These are phyloP conservation scores for Calypte anna DNA, from an alignment of 2,113 vertebrate genomes.

Conservation along the genomic window DNA sequence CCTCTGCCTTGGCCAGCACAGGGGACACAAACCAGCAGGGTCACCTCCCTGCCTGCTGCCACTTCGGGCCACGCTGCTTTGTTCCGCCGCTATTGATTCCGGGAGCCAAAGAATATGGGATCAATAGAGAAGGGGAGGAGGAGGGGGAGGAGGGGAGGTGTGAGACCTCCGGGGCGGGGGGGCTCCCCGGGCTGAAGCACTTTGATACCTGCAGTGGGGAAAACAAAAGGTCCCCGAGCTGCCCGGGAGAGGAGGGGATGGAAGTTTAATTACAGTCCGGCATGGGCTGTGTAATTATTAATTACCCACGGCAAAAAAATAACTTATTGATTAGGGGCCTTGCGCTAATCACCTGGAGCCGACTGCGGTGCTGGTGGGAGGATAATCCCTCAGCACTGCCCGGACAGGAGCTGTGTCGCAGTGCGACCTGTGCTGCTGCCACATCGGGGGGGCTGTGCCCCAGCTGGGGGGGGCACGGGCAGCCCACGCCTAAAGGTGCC, in stretches of 20 bases:
- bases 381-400: neutral
- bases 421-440: slow-evolving; percentile 2
- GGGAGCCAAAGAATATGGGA: neutral
- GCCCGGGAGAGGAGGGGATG: slow-evolving; percentile 37
- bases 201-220: slow-evolving; percentile 35
- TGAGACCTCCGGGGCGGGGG: neutral
- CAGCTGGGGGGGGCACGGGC: neutral
- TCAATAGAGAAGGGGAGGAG: slow-evolving; percentile 10
- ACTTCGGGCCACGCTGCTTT: neutral
- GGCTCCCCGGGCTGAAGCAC: neutral
- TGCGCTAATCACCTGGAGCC: slow-evolving; percentile 74
- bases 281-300: slow-evolving; percentile 79
- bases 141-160: neutral
- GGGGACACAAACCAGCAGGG: neutral
- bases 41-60: neutral
- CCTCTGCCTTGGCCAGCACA: neutral
- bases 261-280: slow-evolving; percentile 79
- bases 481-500: neutral
- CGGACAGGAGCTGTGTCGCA: slow-evolving; percentile 31
- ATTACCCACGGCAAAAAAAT: slow-evolving; percentile 81
- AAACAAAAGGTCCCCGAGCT: slow-evolving; percentile 46
- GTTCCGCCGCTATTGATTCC: slow-evolving; percentile 3
- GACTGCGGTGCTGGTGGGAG: slow-evolving; percentile 31
- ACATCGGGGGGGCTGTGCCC: neutral
- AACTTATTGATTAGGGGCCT: slow-evolving; percentile 81